Conservation (phyloP, 1,140 invertebrate species). For the Hyles euphorbiae region DNA sequence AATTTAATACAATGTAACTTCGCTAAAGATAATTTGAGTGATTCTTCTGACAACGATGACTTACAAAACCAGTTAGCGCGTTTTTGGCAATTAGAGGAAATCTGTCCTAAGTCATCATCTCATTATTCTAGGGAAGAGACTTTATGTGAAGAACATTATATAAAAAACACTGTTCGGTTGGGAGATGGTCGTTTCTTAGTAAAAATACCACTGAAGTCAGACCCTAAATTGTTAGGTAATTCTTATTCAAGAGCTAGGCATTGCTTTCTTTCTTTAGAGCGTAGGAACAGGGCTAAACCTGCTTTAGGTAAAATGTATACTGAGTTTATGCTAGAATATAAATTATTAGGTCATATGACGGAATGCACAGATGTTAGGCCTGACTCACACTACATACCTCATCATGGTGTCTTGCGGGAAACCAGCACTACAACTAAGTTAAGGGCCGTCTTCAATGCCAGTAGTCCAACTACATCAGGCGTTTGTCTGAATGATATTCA, state of each 20-base stretch:
- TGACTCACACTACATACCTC: too few species aligned
- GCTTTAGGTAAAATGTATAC: conserved; percentile 16
- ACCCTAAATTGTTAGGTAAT: conserved; percentile 12
- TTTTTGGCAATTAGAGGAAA: conserved; percentile 25
- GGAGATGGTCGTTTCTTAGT: conserved; percentile 23
- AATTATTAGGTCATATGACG: conserved; percentile 16
- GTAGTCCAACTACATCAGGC: too few species aligned
- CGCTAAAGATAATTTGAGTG: conserved; percentile 3
- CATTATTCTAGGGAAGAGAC: conserved; percentile 19
- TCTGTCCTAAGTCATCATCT: conserved; percentile 17
- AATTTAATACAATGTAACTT: conserved; percentile 15
- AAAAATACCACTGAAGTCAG: conserved; percentile 23
- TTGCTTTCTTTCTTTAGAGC: conserved; percentile 23
- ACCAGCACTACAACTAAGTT: too few species aligned
- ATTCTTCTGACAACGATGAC: conserved; percentile 10
- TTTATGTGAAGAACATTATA: conserved; percentile 24
- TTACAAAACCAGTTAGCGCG: conserved; percentile 16
- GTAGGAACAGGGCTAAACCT: conserved; percentile 11
- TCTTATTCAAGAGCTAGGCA: conserved; percentile 19
- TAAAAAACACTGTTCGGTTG: conserved; percentile 20
- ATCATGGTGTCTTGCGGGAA: too few species aligned
- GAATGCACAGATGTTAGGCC: neutral
- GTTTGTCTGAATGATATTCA: neutral
- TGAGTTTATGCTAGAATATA: conserved; percentile 27
- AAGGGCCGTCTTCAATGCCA: too few species aligned